Base-by-base conservation (phyloP, 2,888 invertebrate species). In the Aporophyla lueneburgensis region DNA sequence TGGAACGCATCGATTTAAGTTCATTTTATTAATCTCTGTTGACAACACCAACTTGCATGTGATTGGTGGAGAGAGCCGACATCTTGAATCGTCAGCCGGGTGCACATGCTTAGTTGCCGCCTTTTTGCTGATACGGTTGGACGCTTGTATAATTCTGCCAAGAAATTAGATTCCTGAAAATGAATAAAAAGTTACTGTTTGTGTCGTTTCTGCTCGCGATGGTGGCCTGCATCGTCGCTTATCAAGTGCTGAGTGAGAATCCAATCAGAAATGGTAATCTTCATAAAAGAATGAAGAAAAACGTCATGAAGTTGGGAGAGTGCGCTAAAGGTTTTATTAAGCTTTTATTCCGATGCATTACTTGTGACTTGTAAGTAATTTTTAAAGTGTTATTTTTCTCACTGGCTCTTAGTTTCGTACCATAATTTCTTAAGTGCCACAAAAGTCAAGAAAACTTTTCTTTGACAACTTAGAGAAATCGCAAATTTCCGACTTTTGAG, bases 281-380 rank as follows among this genome's bases (percentile, higher is more conserved):
- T 40, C 71, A 58, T 70, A 58, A 21, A 58, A 49, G 19, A 58
- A 33, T 49, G 4, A 73, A 49, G 58, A 33, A 70, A 16, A 7
- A 40, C 24, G 10, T 49, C 0, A 0, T 58, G 5, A 24, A 14
- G 16, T 5, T 58, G 5, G 73, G 49, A 21, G 21, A 49, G 7
- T 73, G 73, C 10, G 24, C 73, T 21, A 24, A 51, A 24, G 70
- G 70, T 5, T 33, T 24, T 14, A 40, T 71, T 5, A 51, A 59
- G 16, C 0, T 59, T 51, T 16, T 16, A 7, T 21, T 7, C 0
- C 49, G 71, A 21, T 71, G 73, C 24, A 24, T 58, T 16, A 16
- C 12, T 12, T 71, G 40, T 24, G 24, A 70, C 7, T 2, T 7
- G 73, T 73, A 51, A 73, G 73, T 73, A 12, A 12, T 51, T 70